phyloP scores from a whole-genome alignment of 2,113 vertebrate genomes.

The Oreochromis spilurus region DNA sequence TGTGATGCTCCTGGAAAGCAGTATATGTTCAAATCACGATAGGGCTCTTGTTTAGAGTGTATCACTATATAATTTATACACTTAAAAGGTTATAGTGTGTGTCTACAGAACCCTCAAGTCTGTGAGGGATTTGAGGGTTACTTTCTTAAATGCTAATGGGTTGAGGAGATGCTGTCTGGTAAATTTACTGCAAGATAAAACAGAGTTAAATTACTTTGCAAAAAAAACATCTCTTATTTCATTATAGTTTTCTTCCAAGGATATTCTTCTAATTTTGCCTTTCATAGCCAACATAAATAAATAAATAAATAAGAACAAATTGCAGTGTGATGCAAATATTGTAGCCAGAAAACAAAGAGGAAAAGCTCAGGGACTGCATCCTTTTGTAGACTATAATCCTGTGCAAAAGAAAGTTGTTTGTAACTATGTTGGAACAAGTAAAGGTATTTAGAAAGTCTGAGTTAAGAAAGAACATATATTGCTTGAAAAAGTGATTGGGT shows the following conservation, averaged over 20 bases:
- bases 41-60: background rate
- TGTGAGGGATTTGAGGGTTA: background rate
- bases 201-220: background rate
- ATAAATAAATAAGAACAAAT: background rate
- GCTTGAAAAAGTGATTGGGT: constrained; percentile 27
- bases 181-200: background rate
- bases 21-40: background rate
- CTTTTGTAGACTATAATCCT: background rate
- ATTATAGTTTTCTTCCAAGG: background rate
- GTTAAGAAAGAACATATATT: background rate
- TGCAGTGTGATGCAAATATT: background rate
- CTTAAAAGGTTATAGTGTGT: rapidly evolving
- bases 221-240: background rate
- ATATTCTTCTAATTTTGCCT: background rate
- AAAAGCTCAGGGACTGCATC: background rate
- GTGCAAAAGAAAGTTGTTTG: background rate
- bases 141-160: background rate
- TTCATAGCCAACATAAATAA: background rate
- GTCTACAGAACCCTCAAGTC: background rate
- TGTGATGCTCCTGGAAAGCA: rapidly evolving
- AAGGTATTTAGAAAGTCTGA: background rate
- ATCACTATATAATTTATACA: background rate
- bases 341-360: background rate
- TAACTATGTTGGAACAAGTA: background rate
- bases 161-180: background rate